Base-by-base conservation (phyloP, 2,888 invertebrate genomes). In the Syrphus vitripennis region DNA sequence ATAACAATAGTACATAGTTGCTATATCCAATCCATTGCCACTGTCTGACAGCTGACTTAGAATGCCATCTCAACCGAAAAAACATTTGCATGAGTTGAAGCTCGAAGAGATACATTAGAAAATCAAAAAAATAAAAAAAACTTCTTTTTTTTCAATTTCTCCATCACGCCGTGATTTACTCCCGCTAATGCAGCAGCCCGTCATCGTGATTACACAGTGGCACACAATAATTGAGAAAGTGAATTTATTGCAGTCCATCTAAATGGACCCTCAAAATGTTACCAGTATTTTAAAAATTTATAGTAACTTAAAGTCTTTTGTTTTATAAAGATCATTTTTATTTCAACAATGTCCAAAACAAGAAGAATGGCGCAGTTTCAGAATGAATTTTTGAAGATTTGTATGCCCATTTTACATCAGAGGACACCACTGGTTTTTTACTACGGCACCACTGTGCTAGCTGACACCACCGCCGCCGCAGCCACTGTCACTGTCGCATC, bases 21-120 rank as follows among this genome's bases (percentile, higher is more conserved):
- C 19, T 31, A 48, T 37, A 65, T 37, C 37, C 57, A 53, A 69
- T 74, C 69, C 48, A 82, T 77, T 82, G 82, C 86, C 78, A 86
- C 86, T 77, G 86, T 86, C 86, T 86, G 86, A 77, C 86, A 86
- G 82, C 82, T 82, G 86, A 57, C 82, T 82, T 78, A 74, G 78
- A 50, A 71, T 65, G 76, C 63, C 76, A 71, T 72, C 65, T 12
- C 63, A 53, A 26, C 40, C 61, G n/a, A n/a, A 48, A 50, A 34
- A 53, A 29, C 75, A 65, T 75, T 65, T 76, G 72, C 72, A 74
- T 74, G 34, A 37, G 16, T 24, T 19, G 57, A 57, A 34, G 24
- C n/a, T 50, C 14, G 29, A 61, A 26, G 40, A 61, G 71, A 61
- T 50, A 55, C 37, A 70, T 72, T 72, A 61, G 61, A 63, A 74